These are phyloP conservation scores for Zonitis immaculata DNA, from an alignment of 2,888 invertebrate genomes.

Conservation along the genomic window DNA sequence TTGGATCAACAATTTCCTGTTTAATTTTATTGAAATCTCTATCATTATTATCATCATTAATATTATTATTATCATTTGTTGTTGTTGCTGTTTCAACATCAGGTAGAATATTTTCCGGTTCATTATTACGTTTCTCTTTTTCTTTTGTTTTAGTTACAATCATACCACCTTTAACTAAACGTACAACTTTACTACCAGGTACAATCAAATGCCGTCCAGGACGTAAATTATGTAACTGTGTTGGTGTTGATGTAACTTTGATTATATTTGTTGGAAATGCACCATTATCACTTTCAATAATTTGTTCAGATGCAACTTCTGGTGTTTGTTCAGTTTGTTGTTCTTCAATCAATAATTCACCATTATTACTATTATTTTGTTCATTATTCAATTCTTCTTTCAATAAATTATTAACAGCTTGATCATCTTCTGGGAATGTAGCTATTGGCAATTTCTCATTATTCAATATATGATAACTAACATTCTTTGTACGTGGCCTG, in stretches of 20 bases:
- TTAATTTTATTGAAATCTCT: conserved; percentile 20
- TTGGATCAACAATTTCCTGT: conserved; percentile 48
- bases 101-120: conserved; percentile 34
- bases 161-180: conserved; percentile 47
- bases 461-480: conserved; percentile 56
- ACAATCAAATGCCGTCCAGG: conserved; percentile 44
- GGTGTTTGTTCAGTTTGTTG: conserved; percentile 34
- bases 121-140: conserved; percentile 32
- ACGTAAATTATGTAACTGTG: conserved; percentile 32
- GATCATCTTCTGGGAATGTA: conserved; percentile 49
- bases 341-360: conserved; percentile 32
- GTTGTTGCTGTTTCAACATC: conserved; percentile 13
- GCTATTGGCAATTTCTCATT: conserved; percentile 52
- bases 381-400: conserved; percentile 30
- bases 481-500: conserved; percentile 61
- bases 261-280: conserved; percentile 35
- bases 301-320: conserved; percentile 40
- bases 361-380: conserved; percentile 30
- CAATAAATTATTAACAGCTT: conserved; percentile 39
- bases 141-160: conserved; percentile 43
- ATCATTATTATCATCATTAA: background rate
- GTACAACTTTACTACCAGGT: conserved; percentile 44
- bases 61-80: background rate
- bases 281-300: conserved; percentile 33
- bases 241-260: conserved; percentile 23